Percentiles rank a stretch among this genome's conserved stretches.
Conservation (phyloP, 1,140 invertebrate species). For the Diploscapter pachys region DNA sequence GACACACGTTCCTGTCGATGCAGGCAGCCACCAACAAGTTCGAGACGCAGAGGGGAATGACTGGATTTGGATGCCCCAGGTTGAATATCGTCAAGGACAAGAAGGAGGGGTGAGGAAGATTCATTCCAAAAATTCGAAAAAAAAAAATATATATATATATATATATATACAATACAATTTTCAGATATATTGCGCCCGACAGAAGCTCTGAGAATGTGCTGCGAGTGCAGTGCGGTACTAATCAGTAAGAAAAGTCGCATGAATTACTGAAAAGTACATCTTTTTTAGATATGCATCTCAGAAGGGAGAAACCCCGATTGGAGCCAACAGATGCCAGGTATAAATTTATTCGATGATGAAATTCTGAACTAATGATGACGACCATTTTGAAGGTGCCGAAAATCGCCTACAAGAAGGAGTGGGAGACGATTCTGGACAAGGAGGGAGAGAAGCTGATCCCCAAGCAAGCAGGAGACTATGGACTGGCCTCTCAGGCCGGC, state of each 20-base stretch:
- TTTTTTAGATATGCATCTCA: constrained; percentile 42
- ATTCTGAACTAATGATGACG: constrained; percentile 6
- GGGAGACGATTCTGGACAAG: constrained; percentile 58
- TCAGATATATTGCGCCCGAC: constrained; percentile 54
- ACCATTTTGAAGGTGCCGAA: constrained; percentile 44
- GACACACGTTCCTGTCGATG: constrained; percentile 79
- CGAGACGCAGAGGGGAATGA: constrained; percentile 78
- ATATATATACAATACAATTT: constrained; percentile 8
- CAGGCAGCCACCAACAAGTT: constrained; percentile 89
- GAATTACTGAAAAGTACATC: too few relatives aligned
- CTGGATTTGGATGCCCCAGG: constrained; percentile 52
- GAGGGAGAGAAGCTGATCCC: constrained; percentile 57
- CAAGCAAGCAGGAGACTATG: constrained; percentile 58
- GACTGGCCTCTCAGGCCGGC: constrained; percentile 54
- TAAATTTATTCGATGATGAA: neutral
- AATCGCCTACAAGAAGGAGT: constrained; percentile 57
- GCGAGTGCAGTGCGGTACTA: constrained; percentile 56
- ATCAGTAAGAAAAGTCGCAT: constrained; percentile 38
- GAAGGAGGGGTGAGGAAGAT: constrained; percentile 47
- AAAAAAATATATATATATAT: constrained; percentile 18
- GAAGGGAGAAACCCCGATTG: constrained; percentile 52
- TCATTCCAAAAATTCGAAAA: neutral
- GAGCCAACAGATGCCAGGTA: constrained; percentile 23
- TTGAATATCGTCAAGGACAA: constrained; percentile 58
- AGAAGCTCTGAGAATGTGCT: constrained; percentile 52